Conservation (phyloP, 1,140 invertebrate genomes). For the Penaeus chinensis region DNA sequence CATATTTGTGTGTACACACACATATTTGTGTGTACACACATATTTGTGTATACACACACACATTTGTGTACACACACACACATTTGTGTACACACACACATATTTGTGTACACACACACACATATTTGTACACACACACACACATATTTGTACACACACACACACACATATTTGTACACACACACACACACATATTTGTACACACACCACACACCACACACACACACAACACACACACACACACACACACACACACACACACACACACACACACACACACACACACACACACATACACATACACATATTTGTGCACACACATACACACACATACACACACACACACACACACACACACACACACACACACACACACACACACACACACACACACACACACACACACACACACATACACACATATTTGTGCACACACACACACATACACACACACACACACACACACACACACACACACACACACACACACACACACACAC, state of each 20-base stretch:
- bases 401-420: too few relatives aligned
- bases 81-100: slow-evolving; percentile 9
- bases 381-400: too few relatives aligned
- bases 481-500: too few relatives aligned
- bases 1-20: neutral
- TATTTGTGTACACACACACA: neutral
- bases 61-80: neutral
- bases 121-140: neutral
- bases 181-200: neutral
- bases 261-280: neutral
- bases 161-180: too few relatives aligned
- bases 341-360: too few relatives aligned
- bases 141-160: neutral
- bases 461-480: too few relatives aligned
- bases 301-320: too few relatives aligned
- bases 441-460: too few relatives aligned
- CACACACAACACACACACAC: neutral
- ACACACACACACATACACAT: neutral
- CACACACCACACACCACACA: neutral
- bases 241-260: neutral
- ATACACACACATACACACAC: too few relatives aligned
- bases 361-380: too few relatives aligned
- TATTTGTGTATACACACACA: too few relatives aligned
- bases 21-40: neutral
- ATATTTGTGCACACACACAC: too few relatives aligned